A percentile compares a stretch with the other conserved stretches of the same genome.
These are phyloP conservation scores for Dendrolimus punctatus DNA, from an alignment of 1,140 invertebrate genomes.

Conservation along the genomic window DNA sequence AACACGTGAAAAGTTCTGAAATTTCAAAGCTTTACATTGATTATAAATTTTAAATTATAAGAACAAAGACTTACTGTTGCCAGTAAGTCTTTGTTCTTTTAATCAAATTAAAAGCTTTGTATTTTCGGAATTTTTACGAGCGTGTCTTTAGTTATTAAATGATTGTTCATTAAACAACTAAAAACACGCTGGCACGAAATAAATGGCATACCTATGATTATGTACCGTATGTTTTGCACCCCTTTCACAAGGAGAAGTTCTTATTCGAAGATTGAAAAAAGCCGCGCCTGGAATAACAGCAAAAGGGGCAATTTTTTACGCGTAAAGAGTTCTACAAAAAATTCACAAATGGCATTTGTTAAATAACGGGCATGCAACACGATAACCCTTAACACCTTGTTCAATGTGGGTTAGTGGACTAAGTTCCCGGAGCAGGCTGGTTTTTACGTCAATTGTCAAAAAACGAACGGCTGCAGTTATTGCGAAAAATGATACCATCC, in stretches of 20 bases:
- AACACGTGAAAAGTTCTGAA: too few relatives aligned
- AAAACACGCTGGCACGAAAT: too few relatives aligned
- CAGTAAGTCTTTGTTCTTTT: too few relatives aligned
- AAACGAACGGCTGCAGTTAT: constrained; percentile 52
- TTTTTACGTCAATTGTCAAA: constrained; percentile 53
- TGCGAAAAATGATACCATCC: constrained; percentile 57
- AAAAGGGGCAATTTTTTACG: constrained; percentile 40
- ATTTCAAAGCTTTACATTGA: too few relatives aligned
- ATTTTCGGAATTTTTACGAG: too few relatives aligned
- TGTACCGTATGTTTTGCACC: too few relatives aligned
- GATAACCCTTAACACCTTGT: constrained; percentile 65
- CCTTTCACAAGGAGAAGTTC: not conserved
- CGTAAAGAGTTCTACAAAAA: constrained; percentile 50
- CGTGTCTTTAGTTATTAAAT: too few relatives aligned
- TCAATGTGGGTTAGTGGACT: constrained; percentile 65
- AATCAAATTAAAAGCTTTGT: too few relatives aligned
- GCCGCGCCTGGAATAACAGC: constrained; percentile 16
- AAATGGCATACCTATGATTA: too few relatives aligned
- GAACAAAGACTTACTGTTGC: too few relatives aligned
- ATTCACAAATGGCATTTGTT: constrained; percentile 31
- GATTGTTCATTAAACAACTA: too few relatives aligned
- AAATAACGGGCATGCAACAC: constrained; percentile 57
- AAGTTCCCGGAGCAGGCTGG: constrained; percentile 28
- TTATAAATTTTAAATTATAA: too few relatives aligned
- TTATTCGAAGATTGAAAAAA: constrained; percentile 10